These are phyloP conservation scores for Formicarius rufipectus DNA, from an alignment of 2,113 vertebrate genomes.

Conservation along the genomic window DNA sequence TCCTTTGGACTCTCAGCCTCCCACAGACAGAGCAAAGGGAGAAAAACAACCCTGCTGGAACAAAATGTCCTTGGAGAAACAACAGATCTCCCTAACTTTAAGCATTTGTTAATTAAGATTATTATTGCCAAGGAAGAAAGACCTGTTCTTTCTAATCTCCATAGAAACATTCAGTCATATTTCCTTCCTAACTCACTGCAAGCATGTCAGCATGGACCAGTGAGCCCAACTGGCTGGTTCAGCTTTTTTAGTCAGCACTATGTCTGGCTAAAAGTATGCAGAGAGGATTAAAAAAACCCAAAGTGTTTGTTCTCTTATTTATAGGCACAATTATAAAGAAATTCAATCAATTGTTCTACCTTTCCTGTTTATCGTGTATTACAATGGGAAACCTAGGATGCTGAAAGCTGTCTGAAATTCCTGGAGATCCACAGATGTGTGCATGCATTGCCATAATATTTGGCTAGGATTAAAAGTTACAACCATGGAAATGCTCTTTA, in stretches of 20 bases:
- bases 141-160: conserved; percentile 9
- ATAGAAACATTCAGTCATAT: background rate
- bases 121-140: background rate
- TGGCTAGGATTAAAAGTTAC: background rate
- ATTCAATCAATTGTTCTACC: background rate
- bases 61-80: conserved; percentile 25
- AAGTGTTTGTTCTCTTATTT: background rate
- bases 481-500: background rate
- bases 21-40: background rate
- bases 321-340: background rate
- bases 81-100: conserved; percentile 4
- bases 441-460: background rate
- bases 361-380: background rate
- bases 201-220: background rate
- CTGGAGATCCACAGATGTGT: background rate
- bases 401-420: background rate
- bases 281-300: background rate
- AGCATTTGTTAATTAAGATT: conserved; percentile 34
- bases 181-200: conserved; percentile 59
- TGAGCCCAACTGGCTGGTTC: background rate
- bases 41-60: conserved; percentile 37
- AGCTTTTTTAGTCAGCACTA: background rate
- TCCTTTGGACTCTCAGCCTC: background rate
- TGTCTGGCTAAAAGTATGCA: background rate
- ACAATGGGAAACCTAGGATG: background rate